Conservation (phyloP, 2,888 invertebrate genomes). For the Sicus ferrugineus region DNA sequence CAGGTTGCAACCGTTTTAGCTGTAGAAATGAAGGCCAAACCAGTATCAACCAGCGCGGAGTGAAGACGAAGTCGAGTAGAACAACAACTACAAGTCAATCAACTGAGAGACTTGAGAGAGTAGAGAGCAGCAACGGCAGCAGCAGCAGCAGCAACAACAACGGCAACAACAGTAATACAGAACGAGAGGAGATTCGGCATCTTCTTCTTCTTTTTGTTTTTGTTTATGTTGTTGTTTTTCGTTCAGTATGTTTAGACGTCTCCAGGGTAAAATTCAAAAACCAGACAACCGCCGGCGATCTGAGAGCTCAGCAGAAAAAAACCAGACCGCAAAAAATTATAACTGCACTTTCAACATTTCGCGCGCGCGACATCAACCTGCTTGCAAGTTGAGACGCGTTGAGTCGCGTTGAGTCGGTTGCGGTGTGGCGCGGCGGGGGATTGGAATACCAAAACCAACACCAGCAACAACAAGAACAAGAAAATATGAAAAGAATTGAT, state of each 20-base stretch:
- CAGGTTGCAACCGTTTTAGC: constrained; percentile 12
- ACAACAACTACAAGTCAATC: constrained; percentile 8
- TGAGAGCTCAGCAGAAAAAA: constrained; percentile 20
- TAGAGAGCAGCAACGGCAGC: constrained; percentile 10
- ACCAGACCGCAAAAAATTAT: constrained; percentile 28
- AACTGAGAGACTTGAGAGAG: constrained; percentile 22
- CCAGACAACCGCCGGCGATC: constrained; percentile 7
- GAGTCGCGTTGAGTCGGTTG: background rate
- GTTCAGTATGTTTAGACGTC: background rate
- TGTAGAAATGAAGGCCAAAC: constrained; percentile 32
- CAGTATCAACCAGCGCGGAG: constrained; percentile 21
- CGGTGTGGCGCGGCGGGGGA: too few relatives aligned
- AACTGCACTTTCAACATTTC: constrained; percentile 34
- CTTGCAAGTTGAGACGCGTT: background rate
- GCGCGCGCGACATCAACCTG: constrained; percentile 23
- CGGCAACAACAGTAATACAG: background rate
- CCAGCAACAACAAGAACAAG: background rate
- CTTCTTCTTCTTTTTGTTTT: too few relatives aligned
- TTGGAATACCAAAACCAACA: background rate
- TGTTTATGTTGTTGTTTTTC: too few relatives aligned
- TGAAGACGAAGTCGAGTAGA: background rate
- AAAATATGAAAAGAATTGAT: background rate
- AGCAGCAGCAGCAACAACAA: background rate
- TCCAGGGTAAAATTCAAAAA: background rate
- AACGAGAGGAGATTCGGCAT: constrained; percentile 6